Percentiles rank a stretch among this genome's conserved stretches.
These are phyloP conservation scores for Tetranychus urticae DNA, from an alignment of 1,140 invertebrate species.

Conservation along the genomic window DNA sequence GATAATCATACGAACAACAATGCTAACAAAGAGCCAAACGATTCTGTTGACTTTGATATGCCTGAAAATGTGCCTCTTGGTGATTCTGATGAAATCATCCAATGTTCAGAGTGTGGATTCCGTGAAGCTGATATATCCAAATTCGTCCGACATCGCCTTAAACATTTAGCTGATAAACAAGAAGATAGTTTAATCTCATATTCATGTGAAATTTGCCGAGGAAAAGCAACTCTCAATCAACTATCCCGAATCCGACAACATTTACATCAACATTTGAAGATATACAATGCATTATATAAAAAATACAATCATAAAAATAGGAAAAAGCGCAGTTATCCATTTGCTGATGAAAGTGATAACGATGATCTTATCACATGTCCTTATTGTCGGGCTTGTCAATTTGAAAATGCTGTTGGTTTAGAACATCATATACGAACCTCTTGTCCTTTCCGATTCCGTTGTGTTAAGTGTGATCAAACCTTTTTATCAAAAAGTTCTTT, in stretches of 20 bases:
- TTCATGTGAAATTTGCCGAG: neutral
- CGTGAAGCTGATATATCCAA: neutral
- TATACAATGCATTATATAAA: neutral
- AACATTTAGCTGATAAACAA: neutral
- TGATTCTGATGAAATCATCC: neutral
- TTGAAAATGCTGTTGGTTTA: neutral
- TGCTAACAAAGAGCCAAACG: neutral
- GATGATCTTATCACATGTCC: neutral
- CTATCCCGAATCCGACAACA: neutral
- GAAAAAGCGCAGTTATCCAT: neutral
- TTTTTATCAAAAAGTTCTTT: neutral
- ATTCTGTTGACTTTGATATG: neutral
- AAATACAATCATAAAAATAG: neutral
- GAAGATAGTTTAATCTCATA: neutral
- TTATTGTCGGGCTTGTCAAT: neutral
- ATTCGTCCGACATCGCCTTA: constrained; percentile 2
- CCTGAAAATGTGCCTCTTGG: neutral
- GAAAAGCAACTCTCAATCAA: neutral
- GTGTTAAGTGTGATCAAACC: neutral
- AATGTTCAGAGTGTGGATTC: neutral
- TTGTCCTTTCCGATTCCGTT: neutral
- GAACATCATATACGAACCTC: neutral
- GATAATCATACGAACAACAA: too few species aligned
- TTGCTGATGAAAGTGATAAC: neutral
- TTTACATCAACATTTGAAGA: constrained; percentile 1